Percentiles rank a stretch among this genome's conserved stretches.
phyloP scores from a whole-genome alignment of 2,888 invertebrate genomes.

The Aspidiotus rigidus region DNA sequence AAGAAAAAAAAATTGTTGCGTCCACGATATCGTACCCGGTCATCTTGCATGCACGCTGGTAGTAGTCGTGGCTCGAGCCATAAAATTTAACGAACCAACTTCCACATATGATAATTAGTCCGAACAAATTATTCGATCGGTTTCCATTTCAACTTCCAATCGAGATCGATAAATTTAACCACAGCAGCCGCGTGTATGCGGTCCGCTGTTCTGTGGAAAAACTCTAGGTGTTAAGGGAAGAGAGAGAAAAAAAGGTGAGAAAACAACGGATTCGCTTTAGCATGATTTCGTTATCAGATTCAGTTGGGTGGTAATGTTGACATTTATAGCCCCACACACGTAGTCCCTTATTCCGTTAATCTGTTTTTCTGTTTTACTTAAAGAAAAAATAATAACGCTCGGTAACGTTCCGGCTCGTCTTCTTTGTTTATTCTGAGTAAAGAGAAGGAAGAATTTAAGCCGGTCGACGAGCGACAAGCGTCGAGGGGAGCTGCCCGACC shows the following conservation, averaged over 20 bases:
- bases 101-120: neutral
- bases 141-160: slow-evolving; percentile 2
- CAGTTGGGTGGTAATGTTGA: slow-evolving; percentile 32
- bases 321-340: slow-evolving; percentile 33
- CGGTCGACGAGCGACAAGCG: slow-evolving; percentile 6
- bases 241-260: slow-evolving; percentile 9
- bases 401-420: slow-evolving; percentile 6
- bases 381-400: neutral
- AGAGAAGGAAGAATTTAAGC: neutral
- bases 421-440: slow-evolving; percentile 19
- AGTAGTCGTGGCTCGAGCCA: neutral
- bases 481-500: slow-evolving; percentile 10
- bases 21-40: no score
- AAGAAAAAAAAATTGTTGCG: neutral
- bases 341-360: slow-evolving; percentile 31
- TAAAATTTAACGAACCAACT: neutral
- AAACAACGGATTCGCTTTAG: slow-evolving; percentile 29
- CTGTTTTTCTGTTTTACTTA: slow-evolving; percentile 27
- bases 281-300: slow-evolving; percentile 31
- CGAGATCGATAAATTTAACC: slow-evolving; percentile 4
- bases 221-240: slow-evolving; percentile 17
- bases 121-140: slow-evolving; percentile 1
- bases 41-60: neutral
- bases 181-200: neutral
- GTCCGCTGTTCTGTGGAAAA: slow-evolving; percentile 3